Base-by-base conservation (phyloP, 2,888 invertebrate genomes). In the Eristalis tenax region DNA sequence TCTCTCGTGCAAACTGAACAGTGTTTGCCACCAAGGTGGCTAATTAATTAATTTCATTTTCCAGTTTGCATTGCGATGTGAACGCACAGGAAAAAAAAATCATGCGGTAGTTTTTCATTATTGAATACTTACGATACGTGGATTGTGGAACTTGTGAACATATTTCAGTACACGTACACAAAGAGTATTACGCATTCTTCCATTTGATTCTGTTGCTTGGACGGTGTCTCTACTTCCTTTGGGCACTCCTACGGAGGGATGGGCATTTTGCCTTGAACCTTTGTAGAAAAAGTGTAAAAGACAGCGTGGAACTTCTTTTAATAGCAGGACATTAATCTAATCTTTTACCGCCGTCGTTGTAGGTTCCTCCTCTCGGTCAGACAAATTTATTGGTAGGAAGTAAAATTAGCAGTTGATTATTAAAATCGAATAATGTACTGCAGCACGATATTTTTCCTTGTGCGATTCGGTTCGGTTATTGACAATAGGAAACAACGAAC, bases 41-140 rank as follows among this genome's bases (percentile, higher is more conserved):
- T 88, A 86, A 86, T 88, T 88, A 88, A 83, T 88, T 86, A 88
- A 87, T 87, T 83, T 87, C 59, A 87, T 87, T 87, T 87, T 76
- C 66, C 76, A 87, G 73, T 83, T 79, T 50, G 79, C 76, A 80
- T 80, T 83, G 71, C 83, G 56, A 83, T 83, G 81, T 79, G 68
- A 83, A 79, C 79, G 56, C 70, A 56, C 43, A 38, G 10, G 59
- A 35, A 65, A 66, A 64, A 35, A 65, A 66, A 87, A 22, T 75
- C 56, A 11, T 13, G 40, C 56, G 68, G 70, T n/a, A 11, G 43
- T 83, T 83, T 76, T 83, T 83, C 61, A 15, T 63, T 32, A 71
- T 22, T 64, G 81, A 77, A 85, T 85, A 77, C 77, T 63, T 50
- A 50, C 80, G 69, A 63, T 66, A 28, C 63, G 50, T 66, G 61